Evolutionary conservation across 2,888 invertebrate genomes (phyloP), one percentile per base, ranked within the genome.

Genomic region (Cyclophora albipunctata): DNA sequence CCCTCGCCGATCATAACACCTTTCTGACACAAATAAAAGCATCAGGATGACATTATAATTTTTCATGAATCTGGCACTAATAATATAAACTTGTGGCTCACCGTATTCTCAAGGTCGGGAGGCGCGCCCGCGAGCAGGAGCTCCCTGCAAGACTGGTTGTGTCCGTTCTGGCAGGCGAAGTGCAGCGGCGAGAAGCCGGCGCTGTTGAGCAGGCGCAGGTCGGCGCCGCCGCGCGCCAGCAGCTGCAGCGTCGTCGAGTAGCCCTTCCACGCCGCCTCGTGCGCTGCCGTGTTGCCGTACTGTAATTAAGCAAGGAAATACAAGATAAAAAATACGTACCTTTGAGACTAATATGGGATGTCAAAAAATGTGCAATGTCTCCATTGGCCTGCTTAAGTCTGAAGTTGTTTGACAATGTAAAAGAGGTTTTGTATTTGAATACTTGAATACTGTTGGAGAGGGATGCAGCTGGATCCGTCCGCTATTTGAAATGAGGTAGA

Each of bases 211-310:
- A 91, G 90, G 62, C 92, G 91, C 64, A 92, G 90, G 46, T 92
- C 90, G 3, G 90, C 85, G 51, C 91, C 91, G 34, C 63, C 71
- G 48, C 92, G 91, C 46, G 93, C 92, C 57, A 98, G 90, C 44
- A 92, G 58, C 95, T 94, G 57, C 95, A 95, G 53, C 93, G 92
- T 50, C 42, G 40, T 42, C 68, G 97, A 96, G 87, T 93, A 97
- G 5, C 98, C 98, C 72, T 97, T 95, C 96, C 97, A 98, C 3
- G 98, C 93, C 6, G 98, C 96, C 80, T 98, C 98, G 84, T 98
- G 98, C 7, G 97, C 85, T 0, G 98, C 94, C 5, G 96, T 95
- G 89, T 98, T 98, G 55, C 97, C 98, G 83, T 97, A 96, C 95
- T 96, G 88, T 0, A 49, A 42, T 33, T 33, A 42, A 34, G 6